Evolutionary conservation across 2,113 vertebrate species (phyloP).

Genomic region (Ictidomys tridecemlineatus): DNA sequence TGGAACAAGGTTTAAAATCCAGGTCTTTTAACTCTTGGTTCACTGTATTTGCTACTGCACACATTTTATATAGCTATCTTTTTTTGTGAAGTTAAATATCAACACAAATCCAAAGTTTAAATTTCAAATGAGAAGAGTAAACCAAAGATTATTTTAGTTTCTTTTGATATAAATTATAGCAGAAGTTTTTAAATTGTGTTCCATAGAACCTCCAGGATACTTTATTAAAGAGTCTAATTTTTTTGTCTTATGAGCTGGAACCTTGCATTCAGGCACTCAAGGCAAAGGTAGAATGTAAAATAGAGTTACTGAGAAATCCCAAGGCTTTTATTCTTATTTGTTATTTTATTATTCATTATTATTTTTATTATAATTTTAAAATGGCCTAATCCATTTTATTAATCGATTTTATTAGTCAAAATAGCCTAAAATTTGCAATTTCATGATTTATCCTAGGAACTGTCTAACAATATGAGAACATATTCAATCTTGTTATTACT

Average conservation of each 20-base stretch:
- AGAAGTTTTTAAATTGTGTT: slow-evolving; percentile 30
- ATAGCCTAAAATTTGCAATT: not conserved
- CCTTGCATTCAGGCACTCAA: not conserved
- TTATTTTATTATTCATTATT: too few relatives aligned
- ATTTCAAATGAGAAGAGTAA: slow-evolving; percentile 36
- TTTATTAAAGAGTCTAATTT: not conserved
- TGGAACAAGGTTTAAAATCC: slow-evolving; percentile 31
- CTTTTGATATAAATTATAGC: slow-evolving; percentile 27
- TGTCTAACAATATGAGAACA: not conserved
- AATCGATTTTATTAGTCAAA: not conserved
- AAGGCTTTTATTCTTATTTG: slow-evolving; percentile 32
- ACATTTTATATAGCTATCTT: not conserved
- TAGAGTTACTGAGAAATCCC: not conserved
- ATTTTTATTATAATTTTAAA: not conserved
- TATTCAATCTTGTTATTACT: not conserved
- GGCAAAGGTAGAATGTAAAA: slow-evolving; percentile 19
- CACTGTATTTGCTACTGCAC: slow-evolving; percentile 15
- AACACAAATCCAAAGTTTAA: not conserved
- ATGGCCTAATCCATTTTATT: not conserved
- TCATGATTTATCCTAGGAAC: not conserved
- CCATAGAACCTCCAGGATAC: not conserved
- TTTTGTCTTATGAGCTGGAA: not conserved
- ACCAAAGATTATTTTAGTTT: not conserved
- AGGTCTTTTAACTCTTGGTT: slow-evolving; percentile 7
- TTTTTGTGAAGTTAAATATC: not conserved